Conservation (phyloP, 2,888 invertebrate genomes). For the Anoncus sp. region DNA sequence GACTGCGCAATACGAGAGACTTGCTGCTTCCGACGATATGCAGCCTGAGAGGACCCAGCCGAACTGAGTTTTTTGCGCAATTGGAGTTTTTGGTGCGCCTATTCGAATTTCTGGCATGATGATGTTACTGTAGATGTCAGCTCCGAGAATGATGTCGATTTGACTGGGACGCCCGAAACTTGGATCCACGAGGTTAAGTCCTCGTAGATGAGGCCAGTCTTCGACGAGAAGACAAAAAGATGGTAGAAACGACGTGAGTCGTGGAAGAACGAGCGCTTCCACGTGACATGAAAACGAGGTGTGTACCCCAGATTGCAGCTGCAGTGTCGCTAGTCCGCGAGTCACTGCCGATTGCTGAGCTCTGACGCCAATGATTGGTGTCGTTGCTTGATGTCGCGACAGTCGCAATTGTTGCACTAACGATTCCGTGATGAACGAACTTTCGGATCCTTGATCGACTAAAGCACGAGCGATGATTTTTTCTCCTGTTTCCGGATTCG, state of each 20-base stretch:
- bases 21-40: not conserved
- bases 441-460: slow-evolving; percentile 8
- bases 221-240: not conserved
- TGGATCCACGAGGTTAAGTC: slow-evolving; percentile 19
- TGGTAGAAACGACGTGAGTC: slow-evolving; percentile 21
- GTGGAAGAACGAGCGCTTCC: not conserved
- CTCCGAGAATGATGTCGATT: slow-evolving; percentile 14
- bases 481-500: not conserved
- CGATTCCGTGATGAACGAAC: not conserved
- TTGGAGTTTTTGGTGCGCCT: not conserved
- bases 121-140: not conserved
- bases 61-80: slow-evolving; percentile 17
- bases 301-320: too few relatives aligned
- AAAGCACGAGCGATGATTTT: not conserved
- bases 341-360: too few relatives aligned
- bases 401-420: not conserved
- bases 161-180: not conserved
- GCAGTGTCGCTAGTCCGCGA: too few relatives aligned
- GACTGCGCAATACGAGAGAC: not conserved
- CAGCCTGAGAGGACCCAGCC: slow-evolving; percentile 14
- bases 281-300: too few relatives aligned
- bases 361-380: too few relatives aligned
- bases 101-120: not conserved
- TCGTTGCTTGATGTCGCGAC: not conserved
- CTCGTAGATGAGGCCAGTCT: not conserved